Conservation (phyloP, 2,797 vertebrate species). For the Choloepus didactylus region DNA sequence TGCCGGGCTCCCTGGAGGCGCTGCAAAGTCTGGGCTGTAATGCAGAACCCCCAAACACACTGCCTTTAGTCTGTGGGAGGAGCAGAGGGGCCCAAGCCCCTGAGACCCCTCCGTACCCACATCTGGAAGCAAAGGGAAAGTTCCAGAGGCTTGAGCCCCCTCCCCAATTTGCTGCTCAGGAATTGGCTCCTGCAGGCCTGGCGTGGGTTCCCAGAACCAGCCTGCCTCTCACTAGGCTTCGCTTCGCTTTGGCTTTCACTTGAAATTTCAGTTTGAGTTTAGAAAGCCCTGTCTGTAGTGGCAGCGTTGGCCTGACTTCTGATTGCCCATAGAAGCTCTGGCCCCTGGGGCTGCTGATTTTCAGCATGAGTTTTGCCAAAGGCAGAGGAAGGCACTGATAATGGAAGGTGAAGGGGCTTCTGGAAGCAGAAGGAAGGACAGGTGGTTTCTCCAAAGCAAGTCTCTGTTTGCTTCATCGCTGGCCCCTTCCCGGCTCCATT, state of each 20-base stretch:
- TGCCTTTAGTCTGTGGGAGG: not conserved
- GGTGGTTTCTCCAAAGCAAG: not conserved
- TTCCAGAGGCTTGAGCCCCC: not conserved
- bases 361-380: not conserved
- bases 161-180: not conserved
- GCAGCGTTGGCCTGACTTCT: not conserved
- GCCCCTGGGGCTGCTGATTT: not conserved
- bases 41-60: not conserved
- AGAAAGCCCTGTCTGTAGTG: not conserved
- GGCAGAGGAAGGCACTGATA: not conserved
- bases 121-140: not conserved
- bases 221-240: not conserved
- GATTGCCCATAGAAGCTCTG: not conserved
- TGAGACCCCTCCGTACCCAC: not conserved
- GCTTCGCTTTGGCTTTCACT: not conserved
- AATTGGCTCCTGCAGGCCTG: not conserved
- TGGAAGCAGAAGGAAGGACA: not conserved
- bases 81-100: not conserved
- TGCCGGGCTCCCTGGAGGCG: conserved; percentile 61
- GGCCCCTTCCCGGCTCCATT: fast-evolving
- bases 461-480: not conserved
- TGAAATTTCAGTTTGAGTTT: not conserved
- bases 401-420: not conserved
- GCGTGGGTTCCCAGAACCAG: not conserved
- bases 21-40: not conserved